These are phyloP conservation scores for Alouatta palliata DNA, from an alignment of 2,113 vertebrate genomes.

Conservation along the genomic window DNA sequence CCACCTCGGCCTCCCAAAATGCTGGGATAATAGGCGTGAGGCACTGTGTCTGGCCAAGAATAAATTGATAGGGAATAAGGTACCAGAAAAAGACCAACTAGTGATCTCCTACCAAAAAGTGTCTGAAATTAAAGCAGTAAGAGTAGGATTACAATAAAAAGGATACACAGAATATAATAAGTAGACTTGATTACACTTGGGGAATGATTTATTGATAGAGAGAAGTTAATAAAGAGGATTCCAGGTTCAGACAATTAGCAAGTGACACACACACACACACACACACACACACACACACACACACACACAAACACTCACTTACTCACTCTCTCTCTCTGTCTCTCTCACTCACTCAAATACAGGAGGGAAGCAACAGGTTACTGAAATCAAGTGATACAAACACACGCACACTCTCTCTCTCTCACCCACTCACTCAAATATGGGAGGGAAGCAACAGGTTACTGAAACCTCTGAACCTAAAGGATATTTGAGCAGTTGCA, in stretches of 20 bases:
- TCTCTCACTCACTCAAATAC: too few relatives aligned
- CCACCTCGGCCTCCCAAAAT: too few relatives aligned
- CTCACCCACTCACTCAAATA: too few relatives aligned
- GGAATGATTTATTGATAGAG: background rate
- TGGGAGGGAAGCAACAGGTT: background rate
- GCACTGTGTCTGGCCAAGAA: background rate
- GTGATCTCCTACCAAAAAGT: background rate
- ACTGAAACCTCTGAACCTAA: conserved; percentile 10
- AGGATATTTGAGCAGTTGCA: background rate
- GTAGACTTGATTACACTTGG: background rate
- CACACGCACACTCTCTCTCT: too few relatives aligned
- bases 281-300: background rate
- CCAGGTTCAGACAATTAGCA: background rate
- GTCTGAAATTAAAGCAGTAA: background rate
- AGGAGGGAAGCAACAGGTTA: background rate
- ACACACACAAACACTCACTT: too few relatives aligned
- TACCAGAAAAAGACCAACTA: background rate
- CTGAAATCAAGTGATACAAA: background rate
- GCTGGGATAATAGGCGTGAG: too few relatives aligned
- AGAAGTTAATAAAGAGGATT: background rate
- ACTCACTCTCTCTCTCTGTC: too few relatives aligned
- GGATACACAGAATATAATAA: background rate
- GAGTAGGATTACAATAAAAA: background rate
- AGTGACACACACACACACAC: background rate
- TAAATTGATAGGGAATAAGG: background rate